These are phyloP conservation scores for Lycodopsis pacificus DNA, from an alignment of 2,797 vertebrate genomes.

Conservation along the genomic window DNA sequence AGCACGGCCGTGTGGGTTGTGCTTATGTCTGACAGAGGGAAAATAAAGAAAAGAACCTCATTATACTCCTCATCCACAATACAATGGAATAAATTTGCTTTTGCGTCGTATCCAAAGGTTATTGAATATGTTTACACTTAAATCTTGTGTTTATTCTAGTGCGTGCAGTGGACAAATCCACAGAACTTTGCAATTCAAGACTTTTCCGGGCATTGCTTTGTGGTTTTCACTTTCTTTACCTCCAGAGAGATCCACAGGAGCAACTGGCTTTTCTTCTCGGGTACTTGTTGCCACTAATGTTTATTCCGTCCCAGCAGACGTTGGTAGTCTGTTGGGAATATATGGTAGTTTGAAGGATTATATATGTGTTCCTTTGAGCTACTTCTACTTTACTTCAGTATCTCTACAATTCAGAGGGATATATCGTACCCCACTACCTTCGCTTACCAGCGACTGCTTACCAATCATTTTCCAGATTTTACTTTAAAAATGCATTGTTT, in stretches of 20 bases:
- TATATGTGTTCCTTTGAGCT: background rate
- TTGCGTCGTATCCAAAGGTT: no score
- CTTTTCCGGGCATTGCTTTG: constrained; percentile 1
- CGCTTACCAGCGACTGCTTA: background rate
- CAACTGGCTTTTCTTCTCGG: background rate
- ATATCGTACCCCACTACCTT: background rate
- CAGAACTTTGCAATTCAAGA: background rate
- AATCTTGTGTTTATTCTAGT: background rate
- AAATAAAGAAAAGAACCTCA: background rate
- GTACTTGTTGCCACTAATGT: background rate
- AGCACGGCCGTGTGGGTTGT: background rate
- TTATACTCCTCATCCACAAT: background rate
- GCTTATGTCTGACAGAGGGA: background rate
- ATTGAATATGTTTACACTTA: background rate
- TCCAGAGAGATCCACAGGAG: constrained; percentile 1
- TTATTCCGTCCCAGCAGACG: background rate
- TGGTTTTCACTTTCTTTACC: background rate
- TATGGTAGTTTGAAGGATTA: background rate
- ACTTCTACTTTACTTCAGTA: background rate
- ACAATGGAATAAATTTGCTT: background rate
- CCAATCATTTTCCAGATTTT: background rate
- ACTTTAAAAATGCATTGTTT: background rate
- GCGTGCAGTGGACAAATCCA: background rate
- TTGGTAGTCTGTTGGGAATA: background rate
- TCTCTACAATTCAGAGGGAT: background rate